Base-by-base conservation (phyloP, 2,888 invertebrate genomes). In the Ferrisia virgata region DNA sequence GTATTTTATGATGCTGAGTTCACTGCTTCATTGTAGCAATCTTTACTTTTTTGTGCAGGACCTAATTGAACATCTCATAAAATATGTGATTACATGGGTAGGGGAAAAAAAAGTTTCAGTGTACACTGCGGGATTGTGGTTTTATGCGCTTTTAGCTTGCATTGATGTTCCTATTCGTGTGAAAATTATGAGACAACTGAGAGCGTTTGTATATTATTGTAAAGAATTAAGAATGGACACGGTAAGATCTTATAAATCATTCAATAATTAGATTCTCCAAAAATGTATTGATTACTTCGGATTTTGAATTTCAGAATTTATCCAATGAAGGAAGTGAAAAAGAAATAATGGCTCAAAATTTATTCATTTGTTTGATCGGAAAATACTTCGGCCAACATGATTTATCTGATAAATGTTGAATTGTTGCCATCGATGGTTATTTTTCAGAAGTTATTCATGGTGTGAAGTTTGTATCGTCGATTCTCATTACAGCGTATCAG, bases 361-460 rank as follows among this genome's bases (percentile, higher is more conserved):
- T 83, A 39, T 72, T 83, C 47, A 83, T 83, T 31, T 83, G 83
- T 40, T 76, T 83, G 9, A 76, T 83, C 11, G 39, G 72, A 11
- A 72, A 47, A 33, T 83, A 83, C 28, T 83, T 83, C 18, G 83
- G 83, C 4, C 83, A 83, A 31, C 72, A 28, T 18, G 83, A 83
- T 83, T 28, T 83, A 31, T 31, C 83, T 2, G 83, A 83, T 33
- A 31, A n/a, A 43, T 25, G 33, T 28, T 76, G 2, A 13, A 22
- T 58, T 43, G 11, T 13, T 15, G 4, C 43, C 13, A 13, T 43
- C 13, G 43, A 36, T n/a, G n/a, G 36, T 36, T 36, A 36, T 36
- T 36, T 36, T 36, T 36, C n/a, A n/a, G n/a, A n/a, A n/a, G n/a
- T n/a, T n/a, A n/a, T n/a, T n/a, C n/a, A n/a, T n/a, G n/a, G n/a